These are phyloP conservation scores for Pyrocephalus nanus DNA, from an alignment of 2,797 vertebrate species.

Conservation along the genomic window DNA sequence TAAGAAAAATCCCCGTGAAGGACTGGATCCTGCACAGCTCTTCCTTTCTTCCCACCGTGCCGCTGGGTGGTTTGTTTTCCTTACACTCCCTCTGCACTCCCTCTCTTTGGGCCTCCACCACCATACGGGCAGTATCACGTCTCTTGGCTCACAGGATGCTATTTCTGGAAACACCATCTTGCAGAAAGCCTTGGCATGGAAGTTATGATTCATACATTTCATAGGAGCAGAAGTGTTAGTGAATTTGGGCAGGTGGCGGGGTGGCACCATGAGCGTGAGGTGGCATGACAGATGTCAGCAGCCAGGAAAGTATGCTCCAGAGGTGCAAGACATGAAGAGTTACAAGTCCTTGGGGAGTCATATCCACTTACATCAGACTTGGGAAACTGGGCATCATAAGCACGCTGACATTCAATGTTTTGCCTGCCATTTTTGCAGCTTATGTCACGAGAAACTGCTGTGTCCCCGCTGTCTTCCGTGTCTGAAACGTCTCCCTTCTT, in stretches of 20 bases:
- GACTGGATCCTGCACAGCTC: background rate
- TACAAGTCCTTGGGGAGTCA: background rate
- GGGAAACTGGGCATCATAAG: background rate
- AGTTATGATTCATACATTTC: constrained; percentile 56
- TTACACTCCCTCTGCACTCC: background rate
- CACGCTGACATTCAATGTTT: background rate
- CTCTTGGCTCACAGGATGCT: constrained; percentile 49
- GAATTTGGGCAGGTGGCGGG: constrained; percentile 51
- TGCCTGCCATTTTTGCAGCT: constrained; percentile 26
- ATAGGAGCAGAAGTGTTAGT: constrained; percentile 34
- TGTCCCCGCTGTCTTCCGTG: background rate
- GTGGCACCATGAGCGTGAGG: background rate
- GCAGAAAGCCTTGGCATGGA: background rate
- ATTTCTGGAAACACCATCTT: constrained; percentile 52
- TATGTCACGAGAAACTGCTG: constrained; percentile 11
- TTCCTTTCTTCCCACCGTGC: accelerated
- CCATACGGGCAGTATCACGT: constrained; percentile 2
- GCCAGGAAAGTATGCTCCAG: constrained; percentile 22
- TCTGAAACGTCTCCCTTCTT: background rate
- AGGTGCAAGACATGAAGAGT: constrained; percentile 11
- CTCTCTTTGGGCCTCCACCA: constrained; percentile 24
- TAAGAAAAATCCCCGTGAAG: background rate
- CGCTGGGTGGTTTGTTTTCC: background rate
- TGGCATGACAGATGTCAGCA: constrained; percentile 60
- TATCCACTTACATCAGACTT: constrained; percentile 40